These are phyloP conservation scores for Drosophila nr. perissopoda DNA, from an alignment of 2,888 invertebrate genomes.

Conservation along the genomic window DNA sequence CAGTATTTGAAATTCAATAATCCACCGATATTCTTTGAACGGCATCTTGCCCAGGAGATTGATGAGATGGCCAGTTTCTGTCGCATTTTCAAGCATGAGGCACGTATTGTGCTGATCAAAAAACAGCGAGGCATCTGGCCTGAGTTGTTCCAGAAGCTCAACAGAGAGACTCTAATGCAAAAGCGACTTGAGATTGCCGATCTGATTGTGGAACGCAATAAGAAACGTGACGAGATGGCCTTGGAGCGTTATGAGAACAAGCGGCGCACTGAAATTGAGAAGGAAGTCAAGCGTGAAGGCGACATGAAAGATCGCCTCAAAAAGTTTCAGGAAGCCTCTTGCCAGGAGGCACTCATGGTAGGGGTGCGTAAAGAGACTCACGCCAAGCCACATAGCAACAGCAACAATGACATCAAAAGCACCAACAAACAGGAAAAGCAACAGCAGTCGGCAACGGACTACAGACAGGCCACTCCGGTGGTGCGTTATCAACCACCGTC, in stretches of 20 bases:
- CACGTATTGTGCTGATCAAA: slow-evolving; percentile 82
- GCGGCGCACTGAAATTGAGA: slow-evolving; percentile 79
- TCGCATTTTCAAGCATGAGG: slow-evolving; percentile 83
- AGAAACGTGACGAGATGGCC: slow-evolving; percentile 81
- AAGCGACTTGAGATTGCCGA: slow-evolving; percentile 83
- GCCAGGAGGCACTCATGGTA: slow-evolving; percentile 79
- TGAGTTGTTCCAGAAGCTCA: slow-evolving; percentile 81
- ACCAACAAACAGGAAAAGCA: slow-evolving; percentile 17
- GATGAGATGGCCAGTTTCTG: slow-evolving; percentile 83
- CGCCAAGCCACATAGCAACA: slow-evolving; percentile 43
- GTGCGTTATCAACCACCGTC: slow-evolving; percentile 58
- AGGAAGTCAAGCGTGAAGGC: slow-evolving; percentile 81
- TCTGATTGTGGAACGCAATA: slow-evolving; percentile 79
- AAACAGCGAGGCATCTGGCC: slow-evolving; percentile 82
- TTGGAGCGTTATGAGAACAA: slow-evolving; percentile 81
- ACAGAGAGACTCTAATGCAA: slow-evolving; percentile 77
- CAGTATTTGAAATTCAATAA: slow-evolving; percentile 83
- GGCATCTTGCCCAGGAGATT: slow-evolving; percentile 82
- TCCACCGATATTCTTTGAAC: slow-evolving; percentile 84
- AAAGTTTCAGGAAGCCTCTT: slow-evolving; percentile 76
- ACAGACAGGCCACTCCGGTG: slow-evolving; percentile 69
- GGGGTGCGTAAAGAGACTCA: slow-evolving; percentile 78
- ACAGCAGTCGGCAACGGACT: slow-evolving; percentile 34
- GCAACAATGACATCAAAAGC: slow-evolving; percentile 12
- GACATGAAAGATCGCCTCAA: slow-evolving; percentile 82